Conservation (phyloP, 2,797 vertebrate genomes). For the Coilia nasus region DNA sequence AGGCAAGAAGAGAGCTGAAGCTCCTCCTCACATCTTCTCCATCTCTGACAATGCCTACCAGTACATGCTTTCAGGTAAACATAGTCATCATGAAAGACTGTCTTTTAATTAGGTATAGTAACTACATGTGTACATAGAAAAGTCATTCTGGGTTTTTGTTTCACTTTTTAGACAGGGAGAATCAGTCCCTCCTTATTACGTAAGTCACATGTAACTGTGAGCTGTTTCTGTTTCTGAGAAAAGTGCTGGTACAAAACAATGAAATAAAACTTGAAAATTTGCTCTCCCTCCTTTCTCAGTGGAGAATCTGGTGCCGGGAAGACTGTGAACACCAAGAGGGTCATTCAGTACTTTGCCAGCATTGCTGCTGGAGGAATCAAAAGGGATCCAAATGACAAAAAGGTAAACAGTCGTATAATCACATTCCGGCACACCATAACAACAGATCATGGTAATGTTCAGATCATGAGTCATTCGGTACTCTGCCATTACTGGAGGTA, state of each 20-base stretch:
- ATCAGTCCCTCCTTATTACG: conserved; percentile 84
- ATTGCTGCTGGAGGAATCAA: conserved; percentile 73
- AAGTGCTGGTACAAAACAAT: no score
- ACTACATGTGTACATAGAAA: no score
- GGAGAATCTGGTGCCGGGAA: conserved; percentile 86
- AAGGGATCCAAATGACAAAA: conserved; percentile 67
- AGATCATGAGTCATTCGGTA: no score
- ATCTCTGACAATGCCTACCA: conserved; percentile 82
- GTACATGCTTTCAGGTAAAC: conserved; percentile 59
- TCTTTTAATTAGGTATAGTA: no score
- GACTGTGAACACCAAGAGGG: conserved; percentile 84
- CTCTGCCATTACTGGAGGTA: no score
- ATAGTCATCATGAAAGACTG: no score
- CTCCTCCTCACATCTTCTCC: conserved; percentile 82
- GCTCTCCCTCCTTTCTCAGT: conserved; percentile 56
- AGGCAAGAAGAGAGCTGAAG: conserved; percentile 81
- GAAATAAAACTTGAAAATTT: no score
- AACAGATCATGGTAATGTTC: no score
- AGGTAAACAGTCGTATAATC: conserved; percentile 60
- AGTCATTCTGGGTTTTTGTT: no score
- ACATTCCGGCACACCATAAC: neutral
- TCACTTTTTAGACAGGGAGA: conserved; percentile 71
- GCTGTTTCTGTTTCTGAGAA: no score
- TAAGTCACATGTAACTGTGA: conserved; percentile 53
- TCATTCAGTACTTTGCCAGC: conserved; percentile 83